Evolutionary conservation across 2,888 invertebrate species (phyloP).

Genomic region (Diarsia rubi): DNA sequence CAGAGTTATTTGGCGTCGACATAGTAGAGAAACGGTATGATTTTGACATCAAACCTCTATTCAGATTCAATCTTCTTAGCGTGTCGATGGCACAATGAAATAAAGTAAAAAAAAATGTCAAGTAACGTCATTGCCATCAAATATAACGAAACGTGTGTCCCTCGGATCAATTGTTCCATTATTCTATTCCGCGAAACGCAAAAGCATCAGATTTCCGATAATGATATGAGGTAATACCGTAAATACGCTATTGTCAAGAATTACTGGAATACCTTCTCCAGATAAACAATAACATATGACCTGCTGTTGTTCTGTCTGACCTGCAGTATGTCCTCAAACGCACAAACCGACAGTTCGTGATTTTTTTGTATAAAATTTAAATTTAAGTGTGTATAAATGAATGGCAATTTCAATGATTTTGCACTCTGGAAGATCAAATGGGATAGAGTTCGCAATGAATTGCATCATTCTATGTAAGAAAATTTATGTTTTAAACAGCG

Average conservation of each 20-base stretch:
- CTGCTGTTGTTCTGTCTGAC: background rate
- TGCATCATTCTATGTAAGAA: slow-evolving; percentile 78
- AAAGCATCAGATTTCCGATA: slow-evolving; percentile 66
- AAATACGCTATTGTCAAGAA: slow-evolving; percentile 69
- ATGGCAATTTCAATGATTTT: slow-evolving; percentile 76
- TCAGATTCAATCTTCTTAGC: background rate
- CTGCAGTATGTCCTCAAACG: slow-evolving; percentile 44
- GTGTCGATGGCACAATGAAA: too few relatives aligned
- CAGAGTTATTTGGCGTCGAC: too few relatives aligned
- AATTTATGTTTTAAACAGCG: slow-evolving; percentile 3
- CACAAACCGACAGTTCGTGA: slow-evolving; percentile 23
- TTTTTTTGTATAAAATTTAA: slow-evolving; percentile 24
- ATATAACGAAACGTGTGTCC: slow-evolving; percentile 42
- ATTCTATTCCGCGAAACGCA: slow-evolving; percentile 60
- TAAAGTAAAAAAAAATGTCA: slow-evolving; percentile 16
- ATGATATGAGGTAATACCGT: slow-evolving; percentile 80
- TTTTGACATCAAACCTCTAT: slow-evolving; percentile 20
- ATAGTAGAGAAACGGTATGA: background rate
- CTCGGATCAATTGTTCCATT: slow-evolving; percentile 53
- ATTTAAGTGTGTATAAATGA: slow-evolving; percentile 60
- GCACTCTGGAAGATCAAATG: slow-evolving; percentile 82
- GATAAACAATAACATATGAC: slow-evolving; percentile 66
- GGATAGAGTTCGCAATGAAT: slow-evolving; percentile 81
- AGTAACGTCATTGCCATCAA: slow-evolving; percentile 47
- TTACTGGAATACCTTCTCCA: slow-evolving; percentile 64